Percentiles rank a stretch among this genome's conserved stretches.
These are phyloP conservation scores for Leucoraja erinaceus DNA, from an alignment of 2,113 vertebrate species.

Conservation along the genomic window DNA sequence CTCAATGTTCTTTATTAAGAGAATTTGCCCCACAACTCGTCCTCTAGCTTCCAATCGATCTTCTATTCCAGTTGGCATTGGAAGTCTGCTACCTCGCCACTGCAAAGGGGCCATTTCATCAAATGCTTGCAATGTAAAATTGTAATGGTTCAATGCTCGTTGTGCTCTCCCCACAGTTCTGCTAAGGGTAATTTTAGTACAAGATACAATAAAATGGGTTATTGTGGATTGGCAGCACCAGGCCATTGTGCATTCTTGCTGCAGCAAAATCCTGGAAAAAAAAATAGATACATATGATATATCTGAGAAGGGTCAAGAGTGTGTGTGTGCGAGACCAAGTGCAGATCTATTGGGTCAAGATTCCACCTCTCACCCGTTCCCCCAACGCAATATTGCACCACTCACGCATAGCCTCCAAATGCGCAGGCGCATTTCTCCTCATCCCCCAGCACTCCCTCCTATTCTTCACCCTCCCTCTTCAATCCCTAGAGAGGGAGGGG, in stretches of 20 bases:
- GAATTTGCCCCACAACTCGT: neutral
- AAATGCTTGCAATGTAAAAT: neutral
- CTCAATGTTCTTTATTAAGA: neutral
- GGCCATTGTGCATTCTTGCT: too few species aligned
- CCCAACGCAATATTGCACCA: too few species aligned
- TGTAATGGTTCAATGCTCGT: neutral
- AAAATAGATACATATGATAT: too few species aligned
- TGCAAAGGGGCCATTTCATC: neutral
- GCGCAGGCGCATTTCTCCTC: too few species aligned
- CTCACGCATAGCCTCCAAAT: too few species aligned
- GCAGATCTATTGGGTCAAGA: too few species aligned
- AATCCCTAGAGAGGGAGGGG: too few species aligned
- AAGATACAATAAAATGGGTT: neutral
- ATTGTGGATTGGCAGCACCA: neutral
- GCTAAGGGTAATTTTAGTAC: neutral
- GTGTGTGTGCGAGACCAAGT: too few species aligned
- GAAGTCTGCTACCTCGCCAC: neutral
- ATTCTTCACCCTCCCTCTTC: too few species aligned
- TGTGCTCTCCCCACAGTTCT: neutral
- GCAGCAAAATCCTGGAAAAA: neutral
- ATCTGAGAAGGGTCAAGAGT: too few species aligned
- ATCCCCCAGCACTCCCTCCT: too few species aligned
- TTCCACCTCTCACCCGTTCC: too few species aligned
- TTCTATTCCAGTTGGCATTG: neutral
- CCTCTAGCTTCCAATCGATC: neutral